Conservation (phyloP, 2,888 invertebrate species). For the Caenorhabditis virilis region DNA sequence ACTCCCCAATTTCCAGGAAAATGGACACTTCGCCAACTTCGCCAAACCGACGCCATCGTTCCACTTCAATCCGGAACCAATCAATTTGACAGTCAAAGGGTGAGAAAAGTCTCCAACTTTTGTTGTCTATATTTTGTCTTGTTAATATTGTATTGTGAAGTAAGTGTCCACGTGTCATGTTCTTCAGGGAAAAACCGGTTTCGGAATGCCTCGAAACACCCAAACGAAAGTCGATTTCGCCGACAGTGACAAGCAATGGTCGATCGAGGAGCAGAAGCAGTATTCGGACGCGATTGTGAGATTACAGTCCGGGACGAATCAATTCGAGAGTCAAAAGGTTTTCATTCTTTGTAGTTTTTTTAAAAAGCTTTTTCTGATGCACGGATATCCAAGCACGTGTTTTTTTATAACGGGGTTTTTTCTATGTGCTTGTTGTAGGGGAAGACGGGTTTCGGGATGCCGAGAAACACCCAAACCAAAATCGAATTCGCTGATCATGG, state of each 20-base stretch:
- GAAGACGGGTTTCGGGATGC: slow-evolving; percentile 67
- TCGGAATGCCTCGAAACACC: slow-evolving; percentile 65
- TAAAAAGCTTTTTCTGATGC: too few species aligned
- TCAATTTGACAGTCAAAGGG: slow-evolving; percentile 65
- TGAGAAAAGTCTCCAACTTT: too few species aligned
- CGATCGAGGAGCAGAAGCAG: slow-evolving; percentile 52
- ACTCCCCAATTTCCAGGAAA: slow-evolving; percentile 49
- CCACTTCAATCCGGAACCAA: slow-evolving; percentile 66
- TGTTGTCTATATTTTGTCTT: slow-evolving; percentile 9
- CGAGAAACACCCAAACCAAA: slow-evolving; percentile 63
- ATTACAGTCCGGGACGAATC: slow-evolving; percentile 67
- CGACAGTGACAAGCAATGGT: slow-evolving; percentile 56
- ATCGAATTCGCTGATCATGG: slow-evolving; percentile 59
- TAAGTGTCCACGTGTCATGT: too few species aligned
- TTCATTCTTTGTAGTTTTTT: too few species aligned
- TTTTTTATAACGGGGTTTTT: not conserved
- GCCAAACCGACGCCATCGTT: slow-evolving; percentile 66
- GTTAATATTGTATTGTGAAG: too few species aligned
- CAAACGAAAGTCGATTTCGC: slow-evolving; percentile 59
- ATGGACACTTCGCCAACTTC: slow-evolving; percentile 51
- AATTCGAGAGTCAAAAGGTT: slow-evolving; percentile 63
- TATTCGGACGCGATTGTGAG: slow-evolving; percentile 61
- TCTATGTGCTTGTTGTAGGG: slow-evolving; percentile 47
- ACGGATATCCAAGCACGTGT: not conserved
- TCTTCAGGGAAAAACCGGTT: slow-evolving; percentile 61